Conservation (phyloP, 2,113 vertebrate species). For the Malurus cyaneus region DNA sequence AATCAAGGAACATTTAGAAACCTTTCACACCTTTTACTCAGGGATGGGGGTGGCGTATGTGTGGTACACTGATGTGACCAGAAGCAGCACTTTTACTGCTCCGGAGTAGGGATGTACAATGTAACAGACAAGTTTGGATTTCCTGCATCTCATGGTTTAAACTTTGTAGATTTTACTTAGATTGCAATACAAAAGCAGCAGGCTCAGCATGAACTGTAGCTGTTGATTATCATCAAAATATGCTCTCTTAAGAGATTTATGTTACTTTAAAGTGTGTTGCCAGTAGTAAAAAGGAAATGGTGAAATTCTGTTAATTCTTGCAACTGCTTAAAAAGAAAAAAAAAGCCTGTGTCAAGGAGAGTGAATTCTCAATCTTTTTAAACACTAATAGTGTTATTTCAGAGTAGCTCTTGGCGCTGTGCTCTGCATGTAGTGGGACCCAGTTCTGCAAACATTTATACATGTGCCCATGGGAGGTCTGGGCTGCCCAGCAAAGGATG, state of each 20-base stretch:
- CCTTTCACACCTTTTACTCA: conserved; percentile 90
- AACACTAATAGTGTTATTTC: conserved; percentile 73
- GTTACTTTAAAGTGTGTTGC: conserved; percentile 66
- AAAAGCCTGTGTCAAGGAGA: conserved; percentile 31
- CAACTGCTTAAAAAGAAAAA: conserved; percentile 45
- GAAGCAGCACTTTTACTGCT: conserved; percentile 87
- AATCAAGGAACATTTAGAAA: conserved; percentile 80
- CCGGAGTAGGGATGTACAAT: conserved; percentile 83
- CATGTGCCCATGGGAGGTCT: not conserved
- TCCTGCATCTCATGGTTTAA: conserved; percentile 70
- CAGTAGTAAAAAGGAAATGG: conserved; percentile 44
- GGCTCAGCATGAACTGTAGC: conserved; percentile 63
- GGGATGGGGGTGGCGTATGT: conserved; percentile 86
- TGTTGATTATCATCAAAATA: conserved; percentile 62
- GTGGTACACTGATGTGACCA: conserved; percentile 84
- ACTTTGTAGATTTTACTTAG: conserved; percentile 57
- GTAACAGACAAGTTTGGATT: conserved; percentile 77
- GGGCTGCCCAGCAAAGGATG: not conserved
- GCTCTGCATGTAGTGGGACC: not conserved
- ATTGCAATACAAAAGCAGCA: conserved; percentile 73
- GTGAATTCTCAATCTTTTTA: conserved; percentile 31
- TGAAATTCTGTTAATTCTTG: conserved; percentile 51
- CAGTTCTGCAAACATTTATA: not conserved
- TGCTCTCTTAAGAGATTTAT: conserved; percentile 65
- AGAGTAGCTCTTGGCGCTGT: not conserved